Conservation (phyloP, 37 sponge, comb jelly and placozoan species). For the Petrosia ficiformis region DNA sequence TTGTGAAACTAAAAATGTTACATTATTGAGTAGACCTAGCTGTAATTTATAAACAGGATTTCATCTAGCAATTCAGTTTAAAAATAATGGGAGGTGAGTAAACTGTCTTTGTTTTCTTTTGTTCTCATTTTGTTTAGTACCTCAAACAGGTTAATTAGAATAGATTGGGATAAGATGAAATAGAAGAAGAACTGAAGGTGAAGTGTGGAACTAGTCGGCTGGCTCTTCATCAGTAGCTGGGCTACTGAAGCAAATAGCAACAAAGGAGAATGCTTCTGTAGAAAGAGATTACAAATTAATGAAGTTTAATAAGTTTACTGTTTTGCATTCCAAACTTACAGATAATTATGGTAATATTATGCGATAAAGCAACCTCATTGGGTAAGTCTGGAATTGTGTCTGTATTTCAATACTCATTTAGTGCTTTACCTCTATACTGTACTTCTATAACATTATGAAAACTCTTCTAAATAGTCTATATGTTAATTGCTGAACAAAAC, state of each 20-base stretch:
- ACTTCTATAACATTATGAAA: conserved; percentile 15
- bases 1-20: too few relatives aligned
- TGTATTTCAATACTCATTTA: background rate
- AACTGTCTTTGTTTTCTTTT: too few relatives aligned
- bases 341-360: conserved; percentile 5
- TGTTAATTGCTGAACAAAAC: conserved; percentile 83
- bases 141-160: conserved; percentile 14
- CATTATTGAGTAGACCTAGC: too few relatives aligned
- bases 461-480: conserved; percentile 76
- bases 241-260: conserved; percentile 29
- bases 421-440: conserved; percentile 45
- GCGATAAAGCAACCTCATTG: background rate
- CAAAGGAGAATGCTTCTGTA: conserved; percentile 10
- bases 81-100: too few relatives aligned
- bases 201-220: conserved; percentile 57
- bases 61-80: too few relatives aligned
- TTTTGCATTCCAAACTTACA: background rate
- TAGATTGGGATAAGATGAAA: background rate
- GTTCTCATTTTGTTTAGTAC: too few relatives aligned
- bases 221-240: conserved; percentile 7
- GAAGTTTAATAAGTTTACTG: background rate
- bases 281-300: background rate
- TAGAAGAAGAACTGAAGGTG: conserved; percentile 8
- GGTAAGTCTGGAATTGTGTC: conserved; percentile 19
- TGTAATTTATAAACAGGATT: too few relatives aligned